Evolutionary conservation across 2,797 vertebrate species (phyloP).

Genomic region (Smutsia temminckii): DNA sequence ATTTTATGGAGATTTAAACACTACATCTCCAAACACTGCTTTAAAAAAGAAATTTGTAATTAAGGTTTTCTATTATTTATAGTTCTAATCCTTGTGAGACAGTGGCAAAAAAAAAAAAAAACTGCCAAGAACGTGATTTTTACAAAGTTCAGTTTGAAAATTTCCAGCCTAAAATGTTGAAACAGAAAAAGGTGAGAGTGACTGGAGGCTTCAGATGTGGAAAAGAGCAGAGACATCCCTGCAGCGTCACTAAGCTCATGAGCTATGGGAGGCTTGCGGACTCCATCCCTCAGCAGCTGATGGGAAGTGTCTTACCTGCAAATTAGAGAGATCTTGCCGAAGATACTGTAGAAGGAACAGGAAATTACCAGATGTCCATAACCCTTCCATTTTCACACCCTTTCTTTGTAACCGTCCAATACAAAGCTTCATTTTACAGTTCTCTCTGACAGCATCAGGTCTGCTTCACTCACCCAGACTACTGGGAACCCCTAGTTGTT

Average conservation of each 20-base stretch:
- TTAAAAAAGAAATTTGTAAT: slow-evolving; percentile 54
- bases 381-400: not conserved
- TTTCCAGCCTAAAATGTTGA: not conserved
- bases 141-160: not conserved
- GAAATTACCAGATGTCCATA: slow-evolving; percentile 12
- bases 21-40: slow-evolving; percentile 31
- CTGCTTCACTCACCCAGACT: not conserved
- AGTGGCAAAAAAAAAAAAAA: slow-evolving; percentile 47
- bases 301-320: not conserved
- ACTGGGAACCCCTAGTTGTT: not conserved
- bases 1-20: slow-evolving; percentile 72
- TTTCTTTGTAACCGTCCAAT: not conserved
- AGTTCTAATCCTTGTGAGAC: slow-evolving; percentile 60
- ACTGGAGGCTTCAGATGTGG: not conserved
- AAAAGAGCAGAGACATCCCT: not conserved
- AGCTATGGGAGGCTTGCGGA: not conserved
- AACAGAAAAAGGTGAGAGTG: not conserved
- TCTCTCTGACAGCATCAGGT: not conserved
- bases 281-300: not conserved
- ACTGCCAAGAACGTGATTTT: slow-evolving; percentile 66
- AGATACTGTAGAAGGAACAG: not conserved
- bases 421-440: not conserved
- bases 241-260: not conserved
- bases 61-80: slow-evolving; percentile 74
- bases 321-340: not conserved